A percentile compares a stretch with the other conserved stretches of the same genome.
These are phyloP conservation scores for Dunckerocampus dactyliophorus DNA, from an alignment of 2,113 vertebrate genomes.

Conservation along the genomic window DNA sequence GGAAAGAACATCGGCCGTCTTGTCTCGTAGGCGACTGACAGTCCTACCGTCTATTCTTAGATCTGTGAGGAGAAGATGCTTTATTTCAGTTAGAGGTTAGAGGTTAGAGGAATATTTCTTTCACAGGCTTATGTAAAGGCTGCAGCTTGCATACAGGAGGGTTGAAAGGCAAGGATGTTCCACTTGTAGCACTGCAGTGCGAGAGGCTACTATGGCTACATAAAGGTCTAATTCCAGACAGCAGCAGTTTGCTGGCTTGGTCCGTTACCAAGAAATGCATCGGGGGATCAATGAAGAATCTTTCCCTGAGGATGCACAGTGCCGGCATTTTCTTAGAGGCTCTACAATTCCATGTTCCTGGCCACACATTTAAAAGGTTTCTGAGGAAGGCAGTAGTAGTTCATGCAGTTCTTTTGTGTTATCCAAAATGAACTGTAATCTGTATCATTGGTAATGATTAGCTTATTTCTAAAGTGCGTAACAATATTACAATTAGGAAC, in stretches of 20 bases:
- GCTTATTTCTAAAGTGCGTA: too few relatives aligned
- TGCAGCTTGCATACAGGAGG: conserved; percentile 22
- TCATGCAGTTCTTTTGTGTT: background rate
- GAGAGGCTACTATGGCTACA: conserved; percentile 13
- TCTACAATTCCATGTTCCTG: too few relatives aligned
- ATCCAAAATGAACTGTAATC: background rate
- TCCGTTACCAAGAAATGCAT: background rate
- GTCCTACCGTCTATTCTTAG: conserved; percentile 42
- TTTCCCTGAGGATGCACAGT: background rate
- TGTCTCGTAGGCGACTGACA: conserved; percentile 41
- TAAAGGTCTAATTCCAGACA: conserved; percentile 9
- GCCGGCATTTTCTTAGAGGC: background rate
- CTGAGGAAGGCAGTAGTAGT: too few relatives aligned
- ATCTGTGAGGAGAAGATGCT: conserved; percentile 7
- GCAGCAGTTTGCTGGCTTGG: background rate
- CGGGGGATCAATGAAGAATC: background rate
- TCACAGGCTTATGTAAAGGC: conserved; percentile 8
- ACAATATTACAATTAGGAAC: too few relatives aligned
- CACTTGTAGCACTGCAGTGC: conserved; percentile 23
- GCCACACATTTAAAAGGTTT: too few relatives aligned
- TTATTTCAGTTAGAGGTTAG: conserved; percentile 12
- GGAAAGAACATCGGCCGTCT: conserved; percentile 19
- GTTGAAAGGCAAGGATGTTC: conserved; percentile 8
- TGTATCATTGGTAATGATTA: too few relatives aligned
- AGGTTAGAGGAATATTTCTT: background rate